phyloP scores from a whole-genome alignment of 2,113 vertebrate genomes.

The Camelus bactrianus region DNA sequence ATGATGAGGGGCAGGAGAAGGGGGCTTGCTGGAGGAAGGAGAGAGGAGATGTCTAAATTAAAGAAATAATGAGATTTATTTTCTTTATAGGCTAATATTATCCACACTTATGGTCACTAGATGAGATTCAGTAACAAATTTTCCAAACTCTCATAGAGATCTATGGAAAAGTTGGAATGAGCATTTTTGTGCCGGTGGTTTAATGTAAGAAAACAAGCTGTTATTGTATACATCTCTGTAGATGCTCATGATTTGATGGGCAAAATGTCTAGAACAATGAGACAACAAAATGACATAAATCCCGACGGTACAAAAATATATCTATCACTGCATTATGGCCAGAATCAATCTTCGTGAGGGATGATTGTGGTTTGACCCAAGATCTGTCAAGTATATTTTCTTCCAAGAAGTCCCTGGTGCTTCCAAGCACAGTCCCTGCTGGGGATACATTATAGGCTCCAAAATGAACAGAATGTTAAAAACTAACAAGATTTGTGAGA shows the following conservation, averaged over 20 bases:
- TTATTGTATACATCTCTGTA: slow-evolving; percentile 75
- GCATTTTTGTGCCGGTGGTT: slow-evolving; percentile 2
- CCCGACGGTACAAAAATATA: slow-evolving; percentile 80
- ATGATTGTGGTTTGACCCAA: slow-evolving; percentile 83
- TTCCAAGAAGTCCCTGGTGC: slow-evolving; percentile 82
- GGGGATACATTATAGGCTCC: slow-evolving; percentile 76
- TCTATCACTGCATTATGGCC: slow-evolving; percentile 77
- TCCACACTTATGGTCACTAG: slow-evolving; percentile 22
- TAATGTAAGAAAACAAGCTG: slow-evolving; percentile 80
- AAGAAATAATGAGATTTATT: neutral
- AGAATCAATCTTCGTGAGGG: slow-evolving; percentile 82
- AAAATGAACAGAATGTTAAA: slow-evolving; percentile 84
- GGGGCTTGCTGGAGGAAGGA: neutral
- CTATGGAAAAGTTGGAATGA: slow-evolving; percentile 62
- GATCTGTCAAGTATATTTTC: slow-evolving; percentile 86
- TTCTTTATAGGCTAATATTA: neutral
- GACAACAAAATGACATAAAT: slow-evolving; percentile 84
- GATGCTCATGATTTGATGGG: slow-evolving; percentile 78
- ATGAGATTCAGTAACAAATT: neutral
- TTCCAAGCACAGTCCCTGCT: slow-evolving; percentile 80
- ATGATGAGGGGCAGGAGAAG: fast-evolving
- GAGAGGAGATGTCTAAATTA: neutral
- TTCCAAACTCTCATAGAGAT: slow-evolving; percentile 57
- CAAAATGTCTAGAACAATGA: slow-evolving; percentile 83
- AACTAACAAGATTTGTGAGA: slow-evolving; percentile 69